Evolutionary conservation across 1,140 invertebrate genomes (phyloP).

Genomic region (Brachionus rotundiformis): DNA sequence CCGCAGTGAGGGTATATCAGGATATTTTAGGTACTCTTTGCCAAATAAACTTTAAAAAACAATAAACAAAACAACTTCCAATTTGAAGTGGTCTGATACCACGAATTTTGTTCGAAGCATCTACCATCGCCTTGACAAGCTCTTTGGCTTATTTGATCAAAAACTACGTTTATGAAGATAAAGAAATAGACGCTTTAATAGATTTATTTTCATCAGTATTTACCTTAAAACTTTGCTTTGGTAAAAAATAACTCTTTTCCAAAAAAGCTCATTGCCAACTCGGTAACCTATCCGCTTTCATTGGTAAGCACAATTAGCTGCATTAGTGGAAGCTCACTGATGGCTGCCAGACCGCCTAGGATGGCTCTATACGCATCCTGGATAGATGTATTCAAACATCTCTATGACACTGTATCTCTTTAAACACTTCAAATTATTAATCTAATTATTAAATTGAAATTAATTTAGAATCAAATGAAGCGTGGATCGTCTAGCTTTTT

Average conservation of each 20-base stretch:
- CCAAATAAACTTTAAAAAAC: no score
- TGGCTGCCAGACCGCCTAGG: conserved; percentile 26
- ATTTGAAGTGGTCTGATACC: conserved; percentile 47
- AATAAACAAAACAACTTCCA: background rate
- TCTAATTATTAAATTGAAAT: background rate
- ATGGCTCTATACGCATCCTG: conserved; percentile 38
- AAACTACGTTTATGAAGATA: conserved; percentile 17
- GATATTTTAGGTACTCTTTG: conserved; percentile 41
- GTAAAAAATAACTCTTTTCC: background rate
- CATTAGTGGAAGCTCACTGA: conserved; percentile 16
- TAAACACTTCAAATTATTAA: background rate
- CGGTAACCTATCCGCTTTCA: conserved; percentile 40
- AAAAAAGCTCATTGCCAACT: background rate
- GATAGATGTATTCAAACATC: conserved; percentile 26
- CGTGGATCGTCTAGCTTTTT: conserved; percentile 43
- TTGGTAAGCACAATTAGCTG: conserved; percentile 36
- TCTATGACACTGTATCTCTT: conserved; percentile 43
- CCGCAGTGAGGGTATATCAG: conserved; percentile 10
- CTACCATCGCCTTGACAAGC: conserved; percentile 39
- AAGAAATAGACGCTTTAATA: conserved; percentile 38
- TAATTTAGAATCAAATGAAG: conserved; percentile 50
- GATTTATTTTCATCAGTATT: conserved; percentile 37
- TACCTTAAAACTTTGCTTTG: background rate
- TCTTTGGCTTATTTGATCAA: conserved; percentile 22
- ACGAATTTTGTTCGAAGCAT: conserved; percentile 40